Conservation (phyloP, 2,113 vertebrate species). For the Proteles cristata region DNA sequence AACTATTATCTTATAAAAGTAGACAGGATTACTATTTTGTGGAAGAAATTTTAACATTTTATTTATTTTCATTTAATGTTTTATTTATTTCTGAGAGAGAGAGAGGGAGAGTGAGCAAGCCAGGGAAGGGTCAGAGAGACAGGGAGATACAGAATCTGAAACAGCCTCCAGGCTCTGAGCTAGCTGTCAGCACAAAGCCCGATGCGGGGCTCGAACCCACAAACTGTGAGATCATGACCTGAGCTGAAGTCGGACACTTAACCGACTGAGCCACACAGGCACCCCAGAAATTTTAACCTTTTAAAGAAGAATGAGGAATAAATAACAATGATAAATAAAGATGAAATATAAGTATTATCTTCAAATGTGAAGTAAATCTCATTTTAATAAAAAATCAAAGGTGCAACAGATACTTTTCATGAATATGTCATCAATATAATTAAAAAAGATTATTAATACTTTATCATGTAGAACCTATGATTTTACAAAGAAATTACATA, state of each 20-base stretch:
- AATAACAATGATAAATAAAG: neutral
- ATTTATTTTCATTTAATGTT: neutral
- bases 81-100: too few relatives aligned
- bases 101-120: too few relatives aligned
- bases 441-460: neutral
- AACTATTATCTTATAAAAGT: neutral
- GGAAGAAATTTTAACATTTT: neutral
- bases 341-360: neutral
- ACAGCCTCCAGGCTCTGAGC: too few relatives aligned
- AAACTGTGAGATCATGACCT: too few relatives aligned
- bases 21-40: neutral
- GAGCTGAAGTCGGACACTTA: too few relatives aligned
- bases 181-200: too few relatives aligned
- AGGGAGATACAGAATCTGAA: too few relatives aligned
- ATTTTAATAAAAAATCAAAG: conserved; percentile 1
- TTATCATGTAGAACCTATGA: neutral
- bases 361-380: neutral
- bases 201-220: too few relatives aligned
- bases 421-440: neutral
- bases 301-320: neutral
- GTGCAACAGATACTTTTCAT: neutral
- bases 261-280: too few relatives aligned
- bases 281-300: neutral
- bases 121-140: too few relatives aligned
- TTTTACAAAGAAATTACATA: neutral